Evolutionary conservation across 2,797 vertebrate species (phyloP), one percentile per base, ranked within the genome.

Genomic region (Gymnocypris eckloni): DNA sequence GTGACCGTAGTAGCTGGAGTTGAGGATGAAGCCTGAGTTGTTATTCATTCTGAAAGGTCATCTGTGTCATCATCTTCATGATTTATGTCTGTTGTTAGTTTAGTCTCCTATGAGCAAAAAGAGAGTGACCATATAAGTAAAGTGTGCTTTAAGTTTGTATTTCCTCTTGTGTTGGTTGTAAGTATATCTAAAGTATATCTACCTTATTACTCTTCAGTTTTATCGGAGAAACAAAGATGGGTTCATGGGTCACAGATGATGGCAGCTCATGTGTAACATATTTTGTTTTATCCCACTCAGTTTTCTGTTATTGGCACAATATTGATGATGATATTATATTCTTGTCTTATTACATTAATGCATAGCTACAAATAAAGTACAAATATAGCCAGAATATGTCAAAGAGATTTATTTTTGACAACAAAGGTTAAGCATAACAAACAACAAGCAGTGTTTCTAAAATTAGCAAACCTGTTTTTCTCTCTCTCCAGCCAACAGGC

Each of bases 381-480:
- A 79, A 20, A 22, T 33, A 48, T 33, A 48, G 33, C 28, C 16
- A 39, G 43, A 79, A 79, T 54, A 71, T 52, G 45, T 81, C 48
- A 50, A 16, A 52, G 15, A 2, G 2, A n/a, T 10, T 37, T 18
- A 67, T 33, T 5, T 12, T 22, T 41, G 12, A 75, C 22, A 37
- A 6, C n/a, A 72, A 45, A 39, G n/a, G 11, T 66, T 50, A 39
- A 54, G 8, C n/a, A 61, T 18, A 43, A 73, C 33, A 16, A 67
- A 37, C 16, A 45, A 45, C n/a, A 56, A 43, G 75, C 48, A 41
- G 9, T 37, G 28, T 77, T 59, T 85, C 52, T 72, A 52, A 71
- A 85, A 61, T 18, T 6, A 79, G 69, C 52, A 73, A 80, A 48
- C 1, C 48, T 15, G 48, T 56, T 66, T 66, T n/a, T 59, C 20